Base-by-base conservation (phyloP, 1,140 invertebrate species). In the Rhopalosiphum padi region DNA sequence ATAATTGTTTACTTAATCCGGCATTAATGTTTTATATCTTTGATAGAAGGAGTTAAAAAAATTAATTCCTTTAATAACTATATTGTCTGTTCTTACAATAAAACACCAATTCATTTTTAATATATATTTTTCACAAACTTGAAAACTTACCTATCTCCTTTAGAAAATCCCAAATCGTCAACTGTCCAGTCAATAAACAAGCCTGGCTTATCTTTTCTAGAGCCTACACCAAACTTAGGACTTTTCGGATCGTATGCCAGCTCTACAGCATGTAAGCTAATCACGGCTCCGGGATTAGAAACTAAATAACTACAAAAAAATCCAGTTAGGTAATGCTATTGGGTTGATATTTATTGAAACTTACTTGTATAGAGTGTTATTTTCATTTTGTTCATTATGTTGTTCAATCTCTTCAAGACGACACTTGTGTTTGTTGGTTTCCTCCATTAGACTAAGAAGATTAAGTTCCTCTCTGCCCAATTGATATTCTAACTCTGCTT, bases 401-500 rank as follows among this genome's bases (percentile, higher is more conserved):
- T 94, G 96, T 95, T 96, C 96, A 93, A 96, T 97, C 95, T 97
- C 96, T 95, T 98, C 97, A 48, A 98, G 95, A 91, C 97, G 97
- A 18, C 97, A 95, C 94, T 98, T 97, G 41, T 98, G 95, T n/a
- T 97, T 97, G 92, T 97, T 96, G 86, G 97, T 97, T 95, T 98
- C 98, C 95, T 98, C 98, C 94, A 97, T 96, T 94, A 98, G 95
- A 43, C 97, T 98, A 93, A 98, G 95, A 94, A 98, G 95, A 95
- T 98, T 98, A 88, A 98, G 95, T 95, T 98, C 98, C 95, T 98
- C 98, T 37, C 98, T 96, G 0, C 98, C 98, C 60, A 98, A 95
- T 95, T 98, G 97, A 95, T 98, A 98, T 94, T 98, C 98, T 94
- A 98, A 95, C 95, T 98, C 98, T 0, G 98, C 98, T 95, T 98